Conservation (phyloP, 2,113 vertebrate genomes). For the Camarhynchus parvulus region DNA sequence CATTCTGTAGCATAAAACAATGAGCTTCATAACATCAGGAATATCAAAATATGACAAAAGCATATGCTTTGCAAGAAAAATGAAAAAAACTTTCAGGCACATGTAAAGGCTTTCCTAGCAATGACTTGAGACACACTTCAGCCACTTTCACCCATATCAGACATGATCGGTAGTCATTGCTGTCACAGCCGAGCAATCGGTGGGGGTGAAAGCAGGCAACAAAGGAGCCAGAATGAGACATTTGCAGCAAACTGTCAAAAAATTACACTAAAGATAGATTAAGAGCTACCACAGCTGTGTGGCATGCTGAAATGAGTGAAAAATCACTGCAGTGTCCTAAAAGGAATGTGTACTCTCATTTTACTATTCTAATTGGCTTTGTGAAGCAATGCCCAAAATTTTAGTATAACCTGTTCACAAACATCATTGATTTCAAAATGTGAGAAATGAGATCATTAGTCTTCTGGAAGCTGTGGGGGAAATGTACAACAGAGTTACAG, state of each 20-base stretch:
- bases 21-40: neutral
- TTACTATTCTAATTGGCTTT: neutral
- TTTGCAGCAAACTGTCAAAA: neutral
- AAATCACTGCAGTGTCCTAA: neutral
- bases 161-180: neutral
- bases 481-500: neutral
- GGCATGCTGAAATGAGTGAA: neutral
- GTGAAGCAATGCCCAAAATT: neutral
- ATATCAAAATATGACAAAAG: neutral
- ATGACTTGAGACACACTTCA: neutral
- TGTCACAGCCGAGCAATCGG: neutral
- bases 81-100: neutral
- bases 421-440: neutral
- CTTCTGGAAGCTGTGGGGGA: neutral
- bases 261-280: slow-evolving; percentile 21
- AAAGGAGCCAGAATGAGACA: neutral
- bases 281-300: neutral
- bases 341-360: neutral
- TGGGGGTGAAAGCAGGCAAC: neutral
- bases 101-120: neutral
- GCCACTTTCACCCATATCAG: neutral
- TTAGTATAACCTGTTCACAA: neutral
- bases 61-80: neutral
- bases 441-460: slow-evolving; percentile 14
- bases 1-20: neutral